Evolutionary conservation across 1,140 invertebrate genomes (phyloP).

Genomic region (Venustaconcha ellipsiformis): DNA sequence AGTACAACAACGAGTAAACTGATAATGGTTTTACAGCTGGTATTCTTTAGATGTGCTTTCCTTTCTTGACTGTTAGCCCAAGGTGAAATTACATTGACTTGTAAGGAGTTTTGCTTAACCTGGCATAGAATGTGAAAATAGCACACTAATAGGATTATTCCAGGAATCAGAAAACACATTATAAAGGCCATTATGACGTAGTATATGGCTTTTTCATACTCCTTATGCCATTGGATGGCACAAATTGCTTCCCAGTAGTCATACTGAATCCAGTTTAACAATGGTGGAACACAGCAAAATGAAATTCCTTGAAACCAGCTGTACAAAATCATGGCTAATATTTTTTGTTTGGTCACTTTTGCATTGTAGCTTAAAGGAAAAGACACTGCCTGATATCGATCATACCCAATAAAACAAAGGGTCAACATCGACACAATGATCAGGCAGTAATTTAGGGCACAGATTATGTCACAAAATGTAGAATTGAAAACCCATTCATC

Average conservation of each 20-base stretch:
- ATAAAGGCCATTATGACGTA: slow-evolving; percentile 66
- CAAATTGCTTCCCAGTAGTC: slow-evolving; percentile 68
- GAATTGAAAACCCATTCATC: slow-evolving; percentile 49
- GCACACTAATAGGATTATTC: slow-evolving; percentile 49
- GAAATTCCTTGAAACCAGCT: slow-evolving; percentile 59
- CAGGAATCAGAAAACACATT: slow-evolving; percentile 64
- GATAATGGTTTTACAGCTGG: slow-evolving; percentile 54
- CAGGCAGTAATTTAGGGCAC: slow-evolving; percentile 64
- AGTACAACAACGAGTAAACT: slow-evolving; percentile 64
- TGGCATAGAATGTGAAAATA: slow-evolving; percentile 54
- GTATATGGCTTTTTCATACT: slow-evolving; percentile 40
- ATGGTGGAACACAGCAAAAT: slow-evolving; percentile 54
- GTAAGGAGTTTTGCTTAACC: slow-evolving; percentile 32
- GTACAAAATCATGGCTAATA: slow-evolving; percentile 43
- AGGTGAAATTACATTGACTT: background rate
- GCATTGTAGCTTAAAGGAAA: slow-evolving; percentile 55
- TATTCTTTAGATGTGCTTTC: slow-evolving; percentile 23
- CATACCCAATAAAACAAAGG: slow-evolving; percentile 64
- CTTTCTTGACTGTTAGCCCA: background rate
- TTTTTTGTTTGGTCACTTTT: slow-evolving; percentile 37
- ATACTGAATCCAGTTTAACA: slow-evolving; percentile 61
- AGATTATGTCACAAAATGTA: slow-evolving; percentile 54
- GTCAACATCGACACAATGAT: slow-evolving; percentile 68
- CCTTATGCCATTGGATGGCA: slow-evolving; percentile 64
- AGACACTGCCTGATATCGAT: slow-evolving; percentile 60